Conservation (phyloP, 1,140 invertebrate genomes). For the Zaprionus lachaisei region DNA sequence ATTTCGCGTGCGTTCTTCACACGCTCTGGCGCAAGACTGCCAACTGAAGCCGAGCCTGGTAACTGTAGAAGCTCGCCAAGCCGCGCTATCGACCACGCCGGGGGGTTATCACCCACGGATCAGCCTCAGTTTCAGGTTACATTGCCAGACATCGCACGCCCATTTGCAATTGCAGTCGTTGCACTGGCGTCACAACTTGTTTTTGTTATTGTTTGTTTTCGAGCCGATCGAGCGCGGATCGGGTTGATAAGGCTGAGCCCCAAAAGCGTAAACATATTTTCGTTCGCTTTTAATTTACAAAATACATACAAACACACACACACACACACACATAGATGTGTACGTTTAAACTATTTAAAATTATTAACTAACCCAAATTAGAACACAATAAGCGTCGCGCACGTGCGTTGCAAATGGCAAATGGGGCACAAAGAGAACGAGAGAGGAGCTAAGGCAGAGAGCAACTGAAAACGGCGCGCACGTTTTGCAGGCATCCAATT, state of each 20-base stretch:
- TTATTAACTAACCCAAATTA: conserved; percentile 56
- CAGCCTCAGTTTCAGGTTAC: conserved; percentile 54
- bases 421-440: neutral
- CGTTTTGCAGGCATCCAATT: conserved; percentile 22
- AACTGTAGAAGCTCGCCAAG: conserved; percentile 20
- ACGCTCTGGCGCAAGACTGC: conserved; percentile 38
- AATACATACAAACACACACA: neutral
- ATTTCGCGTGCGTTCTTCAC: conserved; percentile 13
- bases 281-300: conserved; percentile 27
- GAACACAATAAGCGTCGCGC: conserved; percentile 48
- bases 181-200: conserved; percentile 64
- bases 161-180: conserved; percentile 47
- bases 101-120: conserved; percentile 70
- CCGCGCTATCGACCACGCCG: conserved; percentile 37
- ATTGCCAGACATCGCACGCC: conserved; percentile 21
- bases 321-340: neutral
- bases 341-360: neutral
- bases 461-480: conserved; percentile 6
- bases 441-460: conserved; percentile 5
- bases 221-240: neutral
- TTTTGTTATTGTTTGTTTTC: conserved; percentile 46
- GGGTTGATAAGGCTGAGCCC: conserved; percentile 49
- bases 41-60: neutral
- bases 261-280: conserved; percentile 66
- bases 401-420: conserved; percentile 51